Percentiles rank a stretch among this genome's conserved stretches.
These are phyloP conservation scores for Melanostoma mellinum DNA, from an alignment of 2,888 invertebrate genomes.

Conservation along the genomic window DNA sequence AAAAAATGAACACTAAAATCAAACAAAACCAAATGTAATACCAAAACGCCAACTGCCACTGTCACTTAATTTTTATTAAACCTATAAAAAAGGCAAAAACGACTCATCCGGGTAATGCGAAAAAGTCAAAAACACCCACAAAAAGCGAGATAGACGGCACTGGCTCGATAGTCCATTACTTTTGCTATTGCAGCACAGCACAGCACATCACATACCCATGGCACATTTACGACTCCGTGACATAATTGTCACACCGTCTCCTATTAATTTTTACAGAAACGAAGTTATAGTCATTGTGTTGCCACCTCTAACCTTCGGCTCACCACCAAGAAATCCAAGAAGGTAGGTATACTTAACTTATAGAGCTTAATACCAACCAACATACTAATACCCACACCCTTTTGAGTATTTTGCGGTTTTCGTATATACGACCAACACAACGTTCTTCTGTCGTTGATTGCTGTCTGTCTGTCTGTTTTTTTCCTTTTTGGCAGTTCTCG, in stretches of 20 bases:
- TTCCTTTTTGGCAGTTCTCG: background rate
- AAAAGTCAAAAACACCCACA: constrained; percentile 6
- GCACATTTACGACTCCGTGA: constrained; percentile 49
- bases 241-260: constrained; percentile 65
- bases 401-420: constrained; percentile 34
- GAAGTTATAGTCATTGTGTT: constrained; percentile 22
- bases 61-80: constrained; percentile 59
- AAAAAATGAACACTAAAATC: too few relatives aligned
- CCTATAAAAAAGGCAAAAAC: constrained; percentile 49
- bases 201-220: constrained; percentile 24
- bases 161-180: constrained; percentile 44
- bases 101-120: constrained; percentile 48
- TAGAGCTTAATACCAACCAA: background rate
- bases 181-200: constrained; percentile 31
- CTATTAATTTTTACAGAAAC: constrained; percentile 34
- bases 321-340: constrained; percentile 1
- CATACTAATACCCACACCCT: background rate
- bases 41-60: constrained; percentile 42
- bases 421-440: constrained; percentile 35
- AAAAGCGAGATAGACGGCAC: background rate
- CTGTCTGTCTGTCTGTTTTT: constrained; percentile 34
- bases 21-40: background rate
- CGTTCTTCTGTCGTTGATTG: constrained; percentile 46
- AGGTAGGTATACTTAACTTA: too few relatives aligned
- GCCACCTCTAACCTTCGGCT: constrained; percentile 13